These are phyloP conservation scores for Genyomyrus donnyi DNA, from an alignment of 2,113 vertebrate species.

Conservation along the genomic window DNA sequence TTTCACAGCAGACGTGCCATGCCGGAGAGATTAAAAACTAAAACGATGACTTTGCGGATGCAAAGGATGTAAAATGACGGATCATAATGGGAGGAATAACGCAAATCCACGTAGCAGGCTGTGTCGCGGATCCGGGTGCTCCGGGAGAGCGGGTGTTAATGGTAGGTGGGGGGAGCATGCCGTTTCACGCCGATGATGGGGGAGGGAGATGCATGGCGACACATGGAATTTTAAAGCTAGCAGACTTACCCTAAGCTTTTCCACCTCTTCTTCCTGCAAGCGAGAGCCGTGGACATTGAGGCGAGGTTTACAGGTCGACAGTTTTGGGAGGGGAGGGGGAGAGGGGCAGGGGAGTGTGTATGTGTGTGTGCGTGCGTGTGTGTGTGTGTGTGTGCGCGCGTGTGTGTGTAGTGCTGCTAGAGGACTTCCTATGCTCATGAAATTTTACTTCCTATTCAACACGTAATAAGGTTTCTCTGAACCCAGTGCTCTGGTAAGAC, in stretches of 20 bases:
- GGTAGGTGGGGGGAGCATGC: slow-evolving; percentile 38
- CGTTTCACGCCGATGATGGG: slow-evolving; percentile 28
- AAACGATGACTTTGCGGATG: not conserved
- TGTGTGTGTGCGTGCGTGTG: not conserved
- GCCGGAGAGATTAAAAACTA: slow-evolving; percentile 41
- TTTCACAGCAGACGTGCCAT: slow-evolving; percentile 40
- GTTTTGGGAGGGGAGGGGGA: slow-evolving; percentile 68
- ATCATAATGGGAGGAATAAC: not conserved
- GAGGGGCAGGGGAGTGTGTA: slow-evolving; percentile 47
- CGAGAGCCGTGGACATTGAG: slow-evolving; percentile 94
- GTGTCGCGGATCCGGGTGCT: not conserved
- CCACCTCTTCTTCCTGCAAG: slow-evolving; percentile 99
- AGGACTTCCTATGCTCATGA: not conserved
- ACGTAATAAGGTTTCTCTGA: not conserved
- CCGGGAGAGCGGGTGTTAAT: not conserved
- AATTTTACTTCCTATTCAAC: not conserved
- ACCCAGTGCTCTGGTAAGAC: not conserved
- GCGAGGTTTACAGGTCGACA: slow-evolving; percentile 76
- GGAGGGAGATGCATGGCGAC: not conserved
- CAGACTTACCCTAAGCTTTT: slow-evolving; percentile 99
- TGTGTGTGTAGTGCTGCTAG: not conserved
- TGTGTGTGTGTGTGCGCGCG: not conserved
- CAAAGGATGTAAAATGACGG: not conserved
- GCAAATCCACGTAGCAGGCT: not conserved
- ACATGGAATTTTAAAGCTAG: slow-evolving; percentile 30